These are phyloP conservation scores for Cossypha niveicapilla DNA, from an alignment of 2,797 vertebrate genomes.

Conservation along the genomic window DNA sequence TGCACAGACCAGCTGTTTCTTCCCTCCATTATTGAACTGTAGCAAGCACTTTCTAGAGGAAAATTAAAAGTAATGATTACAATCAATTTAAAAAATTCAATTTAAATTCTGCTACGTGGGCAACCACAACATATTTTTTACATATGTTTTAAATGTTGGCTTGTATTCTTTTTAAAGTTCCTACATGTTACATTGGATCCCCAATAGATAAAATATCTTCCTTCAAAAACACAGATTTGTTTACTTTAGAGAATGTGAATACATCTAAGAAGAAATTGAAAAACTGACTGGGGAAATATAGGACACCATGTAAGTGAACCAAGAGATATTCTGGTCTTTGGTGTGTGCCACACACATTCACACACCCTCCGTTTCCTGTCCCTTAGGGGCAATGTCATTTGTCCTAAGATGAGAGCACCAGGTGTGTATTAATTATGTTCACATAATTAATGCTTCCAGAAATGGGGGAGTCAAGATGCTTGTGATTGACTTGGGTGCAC, in stretches of 20 bases:
- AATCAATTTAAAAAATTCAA: background rate
- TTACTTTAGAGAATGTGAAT: background rate
- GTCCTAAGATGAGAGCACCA: background rate
- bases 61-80: conserved; percentile 54
- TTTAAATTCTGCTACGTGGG: background rate
- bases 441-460: background rate
- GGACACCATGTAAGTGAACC: background rate
- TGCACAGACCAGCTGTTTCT: conserved; percentile 49
- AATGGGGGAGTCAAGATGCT: background rate
- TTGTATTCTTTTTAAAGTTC: background rate
- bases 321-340: background rate
- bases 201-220: background rate
- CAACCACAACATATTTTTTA: background rate
- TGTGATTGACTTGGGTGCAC: background rate
- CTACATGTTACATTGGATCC: background rate
- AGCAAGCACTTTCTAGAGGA: conserved; percentile 32
- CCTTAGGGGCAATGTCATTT: background rate
- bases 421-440: background rate
- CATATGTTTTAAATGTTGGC: background rate
- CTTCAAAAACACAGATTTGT: background rate
- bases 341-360: background rate
- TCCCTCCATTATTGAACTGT: background rate
- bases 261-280: background rate
- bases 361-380: background rate
- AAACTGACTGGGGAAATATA: background rate